A percentile compares a stretch with the other conserved stretches of the same genome.
Conservation (phyloP, 2,113 vertebrate species). For the Genyomyrus donnyi region DNA sequence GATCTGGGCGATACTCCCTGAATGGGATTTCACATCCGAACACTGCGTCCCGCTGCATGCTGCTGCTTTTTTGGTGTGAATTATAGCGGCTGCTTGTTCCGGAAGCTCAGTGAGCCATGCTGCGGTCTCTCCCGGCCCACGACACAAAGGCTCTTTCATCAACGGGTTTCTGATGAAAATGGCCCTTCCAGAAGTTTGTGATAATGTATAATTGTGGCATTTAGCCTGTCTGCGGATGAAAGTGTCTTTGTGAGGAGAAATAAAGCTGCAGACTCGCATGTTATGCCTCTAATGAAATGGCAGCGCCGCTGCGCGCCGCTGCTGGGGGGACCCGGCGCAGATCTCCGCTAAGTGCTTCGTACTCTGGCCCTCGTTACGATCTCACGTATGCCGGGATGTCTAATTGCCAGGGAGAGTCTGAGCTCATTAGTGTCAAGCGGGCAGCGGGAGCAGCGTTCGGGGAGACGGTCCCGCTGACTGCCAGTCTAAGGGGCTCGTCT, state of each 20-base stretch:
- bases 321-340: background rate
- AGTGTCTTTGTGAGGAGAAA: background rate
- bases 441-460: background rate
- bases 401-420: background rate
- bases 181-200: background rate
- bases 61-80: background rate
- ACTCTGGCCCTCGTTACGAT: background rate
- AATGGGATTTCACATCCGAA: background rate
- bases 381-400: background rate
- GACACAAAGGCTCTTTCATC: slow-evolving; percentile 6
- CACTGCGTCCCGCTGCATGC: too few species aligned
- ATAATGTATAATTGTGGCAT: slow-evolving; percentile 16
- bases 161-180: background rate
- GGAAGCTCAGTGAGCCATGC: background rate
- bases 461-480: background rate
- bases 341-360: background rate
- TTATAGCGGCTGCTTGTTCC: background rate
- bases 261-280: background rate
- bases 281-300: slow-evolving; percentile 10
- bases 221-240: slow-evolving; percentile 9
- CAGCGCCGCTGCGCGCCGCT: background rate
- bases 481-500: background rate
- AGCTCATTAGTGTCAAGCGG: background rate
- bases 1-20: background rate
- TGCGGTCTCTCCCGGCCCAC: background rate